Percentiles rank a stretch among this genome's conserved stretches.
Evolutionary conservation across 2,888 invertebrate species (phyloP).

Genomic region (Frankliniella intonsa): DNA sequence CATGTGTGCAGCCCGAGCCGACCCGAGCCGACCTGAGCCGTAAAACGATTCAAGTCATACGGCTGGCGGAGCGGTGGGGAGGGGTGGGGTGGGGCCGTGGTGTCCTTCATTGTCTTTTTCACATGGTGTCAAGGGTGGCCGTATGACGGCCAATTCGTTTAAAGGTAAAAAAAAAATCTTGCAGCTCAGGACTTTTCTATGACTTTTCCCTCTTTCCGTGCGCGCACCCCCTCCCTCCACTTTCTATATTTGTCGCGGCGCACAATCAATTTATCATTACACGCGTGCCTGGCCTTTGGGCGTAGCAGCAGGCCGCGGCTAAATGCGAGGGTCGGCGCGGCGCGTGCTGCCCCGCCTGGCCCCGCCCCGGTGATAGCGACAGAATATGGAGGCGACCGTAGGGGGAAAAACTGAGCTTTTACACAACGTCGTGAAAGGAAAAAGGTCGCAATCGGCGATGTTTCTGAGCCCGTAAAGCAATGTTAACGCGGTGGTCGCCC

Average conservation of each 20-base stretch:
- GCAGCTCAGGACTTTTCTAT: background rate
- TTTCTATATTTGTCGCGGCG: background rate
- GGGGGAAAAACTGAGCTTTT: background rate
- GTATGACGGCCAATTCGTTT: too few species aligned
- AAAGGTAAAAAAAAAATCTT: background rate
- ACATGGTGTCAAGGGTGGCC: too few species aligned
- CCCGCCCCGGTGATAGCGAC: background rate
- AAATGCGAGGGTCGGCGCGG: background rate
- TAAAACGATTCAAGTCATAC: too few species aligned
- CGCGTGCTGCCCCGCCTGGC: background rate
- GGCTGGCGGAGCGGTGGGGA: too few species aligned
- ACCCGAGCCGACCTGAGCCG: too few species aligned
- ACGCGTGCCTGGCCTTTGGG: slow-evolving; percentile 9
- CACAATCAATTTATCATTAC: slow-evolving; percentile 13
- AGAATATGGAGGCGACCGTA: background rate
- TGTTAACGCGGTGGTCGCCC: background rate
- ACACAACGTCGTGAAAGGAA: too few species aligned
- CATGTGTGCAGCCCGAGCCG: too few species aligned
- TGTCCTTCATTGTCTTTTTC: too few species aligned
- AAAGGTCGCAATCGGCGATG: too few species aligned
- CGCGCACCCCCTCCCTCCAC: too few species aligned
- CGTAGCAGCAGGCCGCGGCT: background rate
- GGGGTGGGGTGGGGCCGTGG: too few species aligned
- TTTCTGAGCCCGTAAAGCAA: too few species aligned
- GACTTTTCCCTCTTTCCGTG: background rate